Evolutionary conservation across 2,113 vertebrate species (phyloP), one percentile per base, ranked within the genome.

Genomic region (Grammomys surdaster): DNA sequence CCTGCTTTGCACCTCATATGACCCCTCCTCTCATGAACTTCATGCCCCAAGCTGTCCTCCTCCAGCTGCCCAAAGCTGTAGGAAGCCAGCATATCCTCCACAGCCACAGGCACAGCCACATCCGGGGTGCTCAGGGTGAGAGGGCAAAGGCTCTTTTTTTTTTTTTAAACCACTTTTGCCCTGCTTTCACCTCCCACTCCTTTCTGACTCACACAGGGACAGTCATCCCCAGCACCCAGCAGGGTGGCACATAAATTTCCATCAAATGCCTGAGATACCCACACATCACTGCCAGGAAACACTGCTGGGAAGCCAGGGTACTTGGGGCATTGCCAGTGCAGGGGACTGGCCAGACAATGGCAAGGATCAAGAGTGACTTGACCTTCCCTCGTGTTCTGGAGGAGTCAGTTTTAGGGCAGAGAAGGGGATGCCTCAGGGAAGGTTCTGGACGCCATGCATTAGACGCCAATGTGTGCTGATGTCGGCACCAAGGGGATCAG

Each of bases 241-340:
- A 4, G 46, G 31, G 69, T 7, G 31, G 69, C 24, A 5, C 0
- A 0, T 58, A 20, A 7, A 8, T 6, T 5, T 75, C 5, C 24
- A 60, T 56, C 70, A 58, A 0, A 5, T 0, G 26, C 43, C 7
- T 6, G 2, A 11, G 36, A 8, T 3, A 0, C 40, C 2, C 16
- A 43, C 24, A 1, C 24, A 63, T 0, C 0, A 3, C n/a, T 17
- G 31, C 20, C 36, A 3, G 19, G 0, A n/a, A 19, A 5, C 0
- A 1, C 1, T 4, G 2, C 36, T 3, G 63, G 60, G 67, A 12
- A 46, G 10, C 43, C 1, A 8, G 12, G 28, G 33, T 0, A 8
- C 14, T 56, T 3, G 0, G 1, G 33, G 4, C 4, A 6, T 5
- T 6, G 17, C 19, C 2, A 22, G 24, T 28, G 33, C 19, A 36